Conservation (phyloP, 2,113 vertebrate species). For the Nyctibius bracteatus region DNA sequence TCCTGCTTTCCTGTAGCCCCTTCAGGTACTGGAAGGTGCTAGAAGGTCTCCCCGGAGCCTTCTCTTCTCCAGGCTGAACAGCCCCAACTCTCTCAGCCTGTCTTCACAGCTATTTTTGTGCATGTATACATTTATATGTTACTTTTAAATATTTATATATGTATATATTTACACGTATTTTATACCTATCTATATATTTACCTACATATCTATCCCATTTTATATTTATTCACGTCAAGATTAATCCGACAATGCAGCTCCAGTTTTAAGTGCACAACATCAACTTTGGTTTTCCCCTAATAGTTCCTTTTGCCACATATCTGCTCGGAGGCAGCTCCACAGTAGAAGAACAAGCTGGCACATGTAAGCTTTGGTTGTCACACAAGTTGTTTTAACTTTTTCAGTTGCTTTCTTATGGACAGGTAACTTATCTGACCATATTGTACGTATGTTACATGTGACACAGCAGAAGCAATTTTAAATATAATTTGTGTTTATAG, state of each 20-base stretch:
- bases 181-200: background rate
- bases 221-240: background rate
- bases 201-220: background rate
- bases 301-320: background rate
- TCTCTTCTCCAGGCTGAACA: too few relatives aligned
- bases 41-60: too few relatives aligned
- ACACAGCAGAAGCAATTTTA: background rate
- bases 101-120: background rate
- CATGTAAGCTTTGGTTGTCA: background rate
- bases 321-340: background rate
- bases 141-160: background rate
- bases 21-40: too few relatives aligned
- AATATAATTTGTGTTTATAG: background rate
- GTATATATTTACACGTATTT: background rate
- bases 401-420: background rate
- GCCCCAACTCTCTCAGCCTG: too few relatives aligned
- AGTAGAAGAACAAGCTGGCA: background rate
- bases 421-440: background rate
- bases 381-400: background rate
- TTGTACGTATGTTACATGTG: rapidly evolving
- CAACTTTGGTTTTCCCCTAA: background rate
- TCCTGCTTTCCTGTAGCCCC: too few relatives aligned
- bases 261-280: background rate
- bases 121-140: background rate
- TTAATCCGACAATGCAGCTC: background rate